phyloP scores from a whole-genome alignment of 2,797 vertebrate genomes.

The Amblyopsis hoosieri region DNA sequence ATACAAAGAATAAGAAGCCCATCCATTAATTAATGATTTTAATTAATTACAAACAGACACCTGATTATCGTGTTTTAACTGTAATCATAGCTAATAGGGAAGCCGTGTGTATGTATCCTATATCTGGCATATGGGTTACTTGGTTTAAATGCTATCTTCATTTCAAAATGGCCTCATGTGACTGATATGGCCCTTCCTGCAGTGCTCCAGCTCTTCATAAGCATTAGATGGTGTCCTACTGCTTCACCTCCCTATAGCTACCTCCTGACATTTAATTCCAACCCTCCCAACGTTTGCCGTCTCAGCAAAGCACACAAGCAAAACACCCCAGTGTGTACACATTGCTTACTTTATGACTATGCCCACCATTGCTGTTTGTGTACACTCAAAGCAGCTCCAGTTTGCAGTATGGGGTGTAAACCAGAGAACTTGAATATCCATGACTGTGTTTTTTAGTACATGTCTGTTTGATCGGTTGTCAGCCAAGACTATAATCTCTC shows the following conservation, averaged over 20 bases:
- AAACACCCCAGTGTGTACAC: background rate
- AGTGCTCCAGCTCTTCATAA: conserved; percentile 31
- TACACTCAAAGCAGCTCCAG: conserved; percentile 31
- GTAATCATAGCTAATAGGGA: background rate
- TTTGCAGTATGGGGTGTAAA: conserved; percentile 28
- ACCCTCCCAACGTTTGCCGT: conserved; percentile 25
- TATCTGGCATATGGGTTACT: background rate
- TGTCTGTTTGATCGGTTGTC: conserved; percentile 35
- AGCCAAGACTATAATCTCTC: conserved; percentile 32
- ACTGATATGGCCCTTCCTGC: conserved; percentile 27
- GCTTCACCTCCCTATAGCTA: conserved; percentile 27
- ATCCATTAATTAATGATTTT: no score
- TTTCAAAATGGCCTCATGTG: conserved; percentile 18
- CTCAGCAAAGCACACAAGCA: conserved; percentile 20
- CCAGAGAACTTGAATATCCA: conserved; percentile 30
- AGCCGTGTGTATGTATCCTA: background rate
- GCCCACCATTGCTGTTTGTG: conserved; percentile 26
- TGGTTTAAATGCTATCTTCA: conserved; percentile 3
- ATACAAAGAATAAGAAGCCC: no score
- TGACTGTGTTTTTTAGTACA: conserved; percentile 27
- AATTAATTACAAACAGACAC: no score
- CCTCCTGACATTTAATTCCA: conserved; percentile 29
- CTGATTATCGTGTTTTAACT: no score
- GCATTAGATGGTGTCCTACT: conserved; percentile 30
- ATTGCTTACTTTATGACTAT: conserved; percentile 29